Base-by-base conservation (phyloP, 2,113 vertebrate species). In the Apteryx owenii region DNA sequence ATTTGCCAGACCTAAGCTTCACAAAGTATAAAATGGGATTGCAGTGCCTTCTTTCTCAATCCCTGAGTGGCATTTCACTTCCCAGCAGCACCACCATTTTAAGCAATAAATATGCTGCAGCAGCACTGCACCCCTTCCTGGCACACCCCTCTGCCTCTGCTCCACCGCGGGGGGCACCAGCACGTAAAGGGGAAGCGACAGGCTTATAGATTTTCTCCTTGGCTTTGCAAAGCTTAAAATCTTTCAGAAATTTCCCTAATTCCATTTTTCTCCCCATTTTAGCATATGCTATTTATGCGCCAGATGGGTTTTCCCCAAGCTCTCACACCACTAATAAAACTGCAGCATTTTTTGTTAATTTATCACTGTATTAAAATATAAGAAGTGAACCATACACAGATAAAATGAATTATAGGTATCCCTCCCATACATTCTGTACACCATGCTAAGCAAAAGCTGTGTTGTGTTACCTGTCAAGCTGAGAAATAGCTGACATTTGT, bases 401-500 rank as follows among this genome's bases (percentile, higher is more conserved):
- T 89, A 91, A 94, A 92, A 98, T 97, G 97, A 98, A 98, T 98
- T 97, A 97, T 64, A 96, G 95, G 95, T 96, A 84, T 85, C 95
- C 91, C 88, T 98, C 98, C 98, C 95, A 84, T 85, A 96, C 85
- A 97, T 95, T 97, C 95, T 96, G 96, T 91, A 96, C 75, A 70
- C 98, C 97, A 97, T 91, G 91, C 98, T 97, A 98, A 98, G 98
- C 95, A 98, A 98, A 98, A 98, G 97, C 97, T 97, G 97, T 64
- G 60, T 96, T 94, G 95, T 98, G 97, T 98, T 98, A 98, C 94
- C 98, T 98, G 98, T 98, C 98, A 98, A 97, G 95, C 93, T 97
- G 95, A 48, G 83, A 98, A 98, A 98, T 89, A 98, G 98, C 98
- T 98, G 98, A 98, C 98, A 98, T 98, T 98, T 98, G 97, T 98